phyloP scores from a whole-genome alignment of 2,888 invertebrate genomes.

The Tholera decimalis region DNA sequence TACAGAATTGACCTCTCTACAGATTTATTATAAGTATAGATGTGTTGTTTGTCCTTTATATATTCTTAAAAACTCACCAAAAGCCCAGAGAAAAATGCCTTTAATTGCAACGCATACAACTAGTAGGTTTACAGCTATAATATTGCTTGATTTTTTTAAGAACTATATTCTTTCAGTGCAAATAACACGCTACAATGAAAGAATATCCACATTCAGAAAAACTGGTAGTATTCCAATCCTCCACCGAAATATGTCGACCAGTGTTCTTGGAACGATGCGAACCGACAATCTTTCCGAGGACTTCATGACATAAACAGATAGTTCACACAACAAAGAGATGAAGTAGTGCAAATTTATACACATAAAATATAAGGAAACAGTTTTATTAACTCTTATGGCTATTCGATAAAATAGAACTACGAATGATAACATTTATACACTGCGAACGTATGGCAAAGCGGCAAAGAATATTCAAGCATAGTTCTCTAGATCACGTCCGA shows the following conservation, averaged over 20 bases:
- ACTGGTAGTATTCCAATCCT: background rate
- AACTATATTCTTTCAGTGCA: background rate
- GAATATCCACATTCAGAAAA: conserved; percentile 22
- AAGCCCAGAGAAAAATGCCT: no score
- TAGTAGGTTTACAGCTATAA: no score
- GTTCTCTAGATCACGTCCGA: conserved; percentile 33
- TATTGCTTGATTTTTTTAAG: no score
- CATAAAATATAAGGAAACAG: conserved; percentile 12
- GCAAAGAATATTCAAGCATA: conserved; percentile 4
- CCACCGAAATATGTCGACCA: conserved; percentile 25
- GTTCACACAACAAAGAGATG: conserved; percentile 10
- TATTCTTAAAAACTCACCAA: no score
- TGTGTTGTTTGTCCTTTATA: no score
- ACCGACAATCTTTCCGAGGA: conserved; percentile 1
- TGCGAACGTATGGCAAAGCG: background rate
- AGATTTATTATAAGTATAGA: no score
- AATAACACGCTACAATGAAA: conserved; percentile 5
- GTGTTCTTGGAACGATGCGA: conserved; percentile 9
- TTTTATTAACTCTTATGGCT: background rate
- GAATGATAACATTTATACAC: background rate
- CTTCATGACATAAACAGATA: conserved; percentile 21
- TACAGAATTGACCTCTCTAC: no score
- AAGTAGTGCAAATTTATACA: background rate
- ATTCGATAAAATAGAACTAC: background rate
- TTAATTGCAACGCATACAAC: no score